Evolutionary conservation across 1,140 invertebrate species (phyloP), one percentile per base, ranked within the genome.

Genomic region (Psix sp.): DNA sequence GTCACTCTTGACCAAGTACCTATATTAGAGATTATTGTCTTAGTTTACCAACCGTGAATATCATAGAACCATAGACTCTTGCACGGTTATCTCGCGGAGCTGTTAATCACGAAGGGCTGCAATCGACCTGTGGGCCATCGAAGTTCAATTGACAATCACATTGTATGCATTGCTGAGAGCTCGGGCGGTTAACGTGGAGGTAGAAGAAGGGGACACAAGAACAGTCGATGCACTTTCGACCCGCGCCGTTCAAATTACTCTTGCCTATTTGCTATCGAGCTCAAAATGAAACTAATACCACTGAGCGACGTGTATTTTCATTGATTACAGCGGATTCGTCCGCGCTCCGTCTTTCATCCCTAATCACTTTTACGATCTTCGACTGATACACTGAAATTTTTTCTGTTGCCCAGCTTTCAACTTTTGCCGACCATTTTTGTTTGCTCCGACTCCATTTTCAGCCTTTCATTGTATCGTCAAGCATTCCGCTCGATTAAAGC

Each of bases 191-290:
- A 18, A 10, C 17, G 42, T 10, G 15, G 31, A 42, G 4, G 39
- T 14, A 3, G 67, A 21, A 31, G 7, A 43, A 29, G 31, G 48
- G 39, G 35, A 43, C 43, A 21, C 54, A 54, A 33, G 65, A 79
- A 76, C 74, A 77, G 63, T 71, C 72, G 72, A 67, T 78, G 78
- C 76, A 77, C 78, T 78, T 77, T 79, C 78, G 60, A 79, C 77
- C 76, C 20, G 40, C 54, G 35, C 51, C 49, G 63, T 56, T 65
- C 59, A 73, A 77, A 77, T 77, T 73, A 65, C 68, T 70, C 48
- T 40, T 59, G 45, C 52, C 60, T 75, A 73, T 80, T 80, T 77
- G 70, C 60, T 48, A 70, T 78, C 65, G 36, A 48, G 36, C 42
- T 54, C 49, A 74, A 79, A 78, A 78, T 63, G 63, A 76, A 77